These are phyloP conservation scores for Anthophora plumipes DNA, from an alignment of 2,888 invertebrate species.

Conservation along the genomic window DNA sequence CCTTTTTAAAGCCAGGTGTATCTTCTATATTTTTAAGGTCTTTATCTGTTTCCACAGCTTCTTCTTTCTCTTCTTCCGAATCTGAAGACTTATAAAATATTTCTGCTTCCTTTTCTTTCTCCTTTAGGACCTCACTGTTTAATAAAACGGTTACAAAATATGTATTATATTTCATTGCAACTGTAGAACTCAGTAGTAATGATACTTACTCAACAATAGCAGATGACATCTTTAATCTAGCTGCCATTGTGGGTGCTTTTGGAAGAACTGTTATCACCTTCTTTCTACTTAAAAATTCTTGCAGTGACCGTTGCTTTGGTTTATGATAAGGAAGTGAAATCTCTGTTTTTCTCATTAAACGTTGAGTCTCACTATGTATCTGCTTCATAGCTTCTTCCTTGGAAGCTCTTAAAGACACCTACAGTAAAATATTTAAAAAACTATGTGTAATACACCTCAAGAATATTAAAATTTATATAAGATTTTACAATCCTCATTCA, in stretches of 20 bases:
- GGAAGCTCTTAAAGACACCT: slow-evolving; percentile 75
- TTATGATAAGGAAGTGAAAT: slow-evolving; percentile 94
- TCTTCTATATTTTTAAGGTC: background rate
- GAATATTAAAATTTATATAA: background rate
- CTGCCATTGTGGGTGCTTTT: slow-evolving; percentile 83
- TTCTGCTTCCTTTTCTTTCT: slow-evolving; percentile 90
- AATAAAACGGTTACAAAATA: slow-evolving; percentile 37
- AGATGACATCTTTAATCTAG: slow-evolving; percentile 88
- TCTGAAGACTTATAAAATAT: slow-evolving; percentile 91
- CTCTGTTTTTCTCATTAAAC: slow-evolving; percentile 91
- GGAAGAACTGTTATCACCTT: slow-evolving; percentile 77
- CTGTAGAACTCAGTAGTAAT: background rate
- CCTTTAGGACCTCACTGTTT: slow-evolving; percentile 88
- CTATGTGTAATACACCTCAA: too few relatives aligned
- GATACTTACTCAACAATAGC: slow-evolving; percentile 83
- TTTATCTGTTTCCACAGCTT: slow-evolving; percentile 41
- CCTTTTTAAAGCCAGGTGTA: slow-evolving; percentile 7
- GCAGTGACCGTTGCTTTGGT: slow-evolving; percentile 91
- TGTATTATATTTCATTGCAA: background rate
- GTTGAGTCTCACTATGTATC: slow-evolving; percentile 93
- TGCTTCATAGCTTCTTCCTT: slow-evolving; percentile 89
- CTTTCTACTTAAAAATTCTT: slow-evolving; percentile 90
- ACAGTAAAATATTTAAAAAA: slow-evolving; percentile 17
- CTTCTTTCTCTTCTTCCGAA: slow-evolving; percentile 83
- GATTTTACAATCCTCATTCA: too few relatives aligned